Evolutionary conservation across 1,140 invertebrate species (phyloP).

Genomic region (Gerris buenoi): DNA sequence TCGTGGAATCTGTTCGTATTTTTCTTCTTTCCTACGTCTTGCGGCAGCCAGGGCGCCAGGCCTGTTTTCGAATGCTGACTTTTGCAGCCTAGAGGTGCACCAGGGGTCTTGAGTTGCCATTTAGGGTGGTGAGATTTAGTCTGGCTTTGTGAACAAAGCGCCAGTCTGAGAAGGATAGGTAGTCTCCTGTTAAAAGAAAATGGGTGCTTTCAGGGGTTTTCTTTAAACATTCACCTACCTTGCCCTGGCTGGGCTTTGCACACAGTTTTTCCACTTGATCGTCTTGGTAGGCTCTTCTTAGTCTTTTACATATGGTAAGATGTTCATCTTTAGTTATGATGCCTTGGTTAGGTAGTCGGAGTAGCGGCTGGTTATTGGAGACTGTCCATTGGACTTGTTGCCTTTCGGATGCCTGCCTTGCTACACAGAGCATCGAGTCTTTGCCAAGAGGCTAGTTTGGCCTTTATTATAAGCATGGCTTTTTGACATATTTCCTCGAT

Average conservation of each 20-base stretch:
- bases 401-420: background rate
- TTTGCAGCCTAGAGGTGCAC: constrained; percentile 8
- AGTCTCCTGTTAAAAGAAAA: constrained; percentile 13
- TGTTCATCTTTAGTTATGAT: too few relatives aligned
- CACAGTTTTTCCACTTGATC: background rate
- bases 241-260: constrained; percentile 12
- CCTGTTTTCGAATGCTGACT: constrained; percentile 27
- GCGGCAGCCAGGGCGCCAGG: constrained; percentile 15
- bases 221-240: constrained; percentile 4
- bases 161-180: constrained; percentile 22
- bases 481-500: constrained; percentile 10
- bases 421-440: constrained; percentile 26
- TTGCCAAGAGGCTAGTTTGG: constrained; percentile 26
- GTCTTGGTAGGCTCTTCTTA: background rate
- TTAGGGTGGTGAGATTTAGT: constrained; percentile 16
- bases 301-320: background rate
- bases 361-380: too few relatives aligned
- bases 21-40: constrained; percentile 17
- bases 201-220: constrained; percentile 10
- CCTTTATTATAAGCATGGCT: constrained; percentile 14
- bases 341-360: too few relatives aligned
- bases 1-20: constrained; percentile 16
- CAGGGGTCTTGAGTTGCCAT: constrained; percentile 2
- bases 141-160: constrained; percentile 22
- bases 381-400: background rate